Conservation (phyloP, 2,113 vertebrate species). For the Perca fluviatilis region DNA sequence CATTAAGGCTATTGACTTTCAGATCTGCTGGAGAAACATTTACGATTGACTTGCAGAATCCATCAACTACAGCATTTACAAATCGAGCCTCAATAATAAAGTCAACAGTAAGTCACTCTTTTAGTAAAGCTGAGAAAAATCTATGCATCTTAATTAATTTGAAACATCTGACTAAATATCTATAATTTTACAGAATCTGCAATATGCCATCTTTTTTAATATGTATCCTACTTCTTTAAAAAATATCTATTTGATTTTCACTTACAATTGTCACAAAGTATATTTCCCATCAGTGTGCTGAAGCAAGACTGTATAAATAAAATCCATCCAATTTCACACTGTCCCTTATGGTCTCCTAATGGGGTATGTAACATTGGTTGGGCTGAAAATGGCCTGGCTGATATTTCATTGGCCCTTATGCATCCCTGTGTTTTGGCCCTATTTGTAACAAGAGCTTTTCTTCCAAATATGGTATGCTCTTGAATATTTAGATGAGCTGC, state of each 20-base stretch:
- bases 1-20: conserved; percentile 6
- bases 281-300: not conserved
- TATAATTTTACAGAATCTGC: not conserved
- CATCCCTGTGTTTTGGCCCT: no score
- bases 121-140: not conserved
- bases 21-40: conserved; percentile 35
- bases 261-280: not conserved
- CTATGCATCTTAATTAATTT: not conserved
- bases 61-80: conserved; percentile 23
- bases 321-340: no score
- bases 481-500: no score
- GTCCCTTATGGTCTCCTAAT: no score
- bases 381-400: no score
- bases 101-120: conserved; percentile 15
- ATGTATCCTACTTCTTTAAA: not conserved
- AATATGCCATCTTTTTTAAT: not conserved
- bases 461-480: no score
- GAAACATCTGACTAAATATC: not conserved
- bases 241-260: not conserved
- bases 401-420: no score
- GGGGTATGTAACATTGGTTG: no score
- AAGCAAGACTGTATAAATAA: no score
- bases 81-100: not conserved
- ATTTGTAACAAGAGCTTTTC: no score
- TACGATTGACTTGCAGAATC: conserved; percentile 31